Evolutionary conservation across 2,113 vertebrate species (phyloP), one percentile per base, ranked within the genome.

Genomic region (Trematomus loennbergii): DNA sequence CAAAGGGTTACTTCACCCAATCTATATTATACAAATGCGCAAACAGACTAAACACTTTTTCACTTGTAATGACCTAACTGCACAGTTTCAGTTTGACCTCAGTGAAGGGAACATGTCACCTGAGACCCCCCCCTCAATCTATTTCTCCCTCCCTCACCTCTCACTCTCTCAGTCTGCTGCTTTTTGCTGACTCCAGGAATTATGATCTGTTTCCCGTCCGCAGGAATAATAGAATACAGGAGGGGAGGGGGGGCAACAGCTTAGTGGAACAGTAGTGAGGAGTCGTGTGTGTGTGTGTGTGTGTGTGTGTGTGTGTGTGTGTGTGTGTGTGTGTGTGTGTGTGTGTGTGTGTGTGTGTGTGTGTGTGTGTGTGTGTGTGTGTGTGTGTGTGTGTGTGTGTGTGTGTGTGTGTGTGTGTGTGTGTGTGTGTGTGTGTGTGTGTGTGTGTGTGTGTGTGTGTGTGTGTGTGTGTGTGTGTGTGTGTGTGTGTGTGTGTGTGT

Each of bases 131-230:
- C 15, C 17, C 18, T 29, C 29, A 29, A 29, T 5, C 17, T 43
- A 12, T 48, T 25, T 8, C 61, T 20, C 66, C 3, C 62, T 60
- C 29, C 49, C 61, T 29, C 49, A 43, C 46, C 73, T 33, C 84
- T 87, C 82, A 17, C 82, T 87, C 85, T 72, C 71, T 81, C 87
- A 65, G 72, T 88, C 89, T 90, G 83, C 78, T 84, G 81, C 88
- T 91, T 93, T 92, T 73, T 92, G 93, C 93, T 94, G 93, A 94
- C 91, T 94, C 83, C 72, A 75, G 86, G 92, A 91, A 94, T 92
- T 92, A 90, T 90, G 89, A 94, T 92, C 87, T 62, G 78, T 91
- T 93, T 93, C 91, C 93, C 83, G 85, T 93, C 89, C 89, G 9
- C 90, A 88, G 90, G 88, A 92, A 93, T 93, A 93, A 92, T 91